phyloP scores from a whole-genome alignment of 2,888 invertebrate species.

The Osedax fenrisi region DNA sequence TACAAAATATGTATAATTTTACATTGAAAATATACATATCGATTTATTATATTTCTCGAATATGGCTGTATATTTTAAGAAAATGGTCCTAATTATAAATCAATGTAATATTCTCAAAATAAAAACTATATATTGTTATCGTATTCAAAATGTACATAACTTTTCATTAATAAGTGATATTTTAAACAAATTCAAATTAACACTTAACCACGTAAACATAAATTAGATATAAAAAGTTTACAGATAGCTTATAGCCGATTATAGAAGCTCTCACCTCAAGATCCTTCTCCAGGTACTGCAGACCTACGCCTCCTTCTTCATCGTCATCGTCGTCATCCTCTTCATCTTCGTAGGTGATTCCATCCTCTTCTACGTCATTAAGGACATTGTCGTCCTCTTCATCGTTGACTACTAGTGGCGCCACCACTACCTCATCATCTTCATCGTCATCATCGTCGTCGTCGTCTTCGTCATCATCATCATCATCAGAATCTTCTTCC shows the following conservation, averaged over 20 bases:
- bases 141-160: neutral
- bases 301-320: slow-evolving; percentile 59
- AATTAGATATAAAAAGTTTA: neutral
- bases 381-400: slow-evolving; percentile 26
- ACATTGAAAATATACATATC: no score
- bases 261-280: no score
- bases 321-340: slow-evolving; percentile 38
- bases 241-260: no score
- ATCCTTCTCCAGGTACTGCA: slow-evolving; percentile 55
- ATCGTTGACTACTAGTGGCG: neutral
- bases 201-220: neutral
- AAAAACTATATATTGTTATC: no score
- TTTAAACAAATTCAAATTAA: neutral
- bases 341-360: slow-evolving; percentile 55
- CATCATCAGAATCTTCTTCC: neutral
- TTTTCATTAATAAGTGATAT: neutral
- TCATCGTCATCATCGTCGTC: neutral
- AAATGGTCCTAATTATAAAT: no score
- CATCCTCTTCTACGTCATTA: slow-evolving; percentile 52
- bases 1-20: no score
- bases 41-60: no score
- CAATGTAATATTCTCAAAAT: no score
- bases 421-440: neutral
- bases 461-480: neutral
- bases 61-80: no score